Percentiles rank a stretch among this genome's conserved stretches.
phyloP scores from a whole-genome alignment of 1,140 invertebrate species.

The Lasioglossum baleicum region DNA sequence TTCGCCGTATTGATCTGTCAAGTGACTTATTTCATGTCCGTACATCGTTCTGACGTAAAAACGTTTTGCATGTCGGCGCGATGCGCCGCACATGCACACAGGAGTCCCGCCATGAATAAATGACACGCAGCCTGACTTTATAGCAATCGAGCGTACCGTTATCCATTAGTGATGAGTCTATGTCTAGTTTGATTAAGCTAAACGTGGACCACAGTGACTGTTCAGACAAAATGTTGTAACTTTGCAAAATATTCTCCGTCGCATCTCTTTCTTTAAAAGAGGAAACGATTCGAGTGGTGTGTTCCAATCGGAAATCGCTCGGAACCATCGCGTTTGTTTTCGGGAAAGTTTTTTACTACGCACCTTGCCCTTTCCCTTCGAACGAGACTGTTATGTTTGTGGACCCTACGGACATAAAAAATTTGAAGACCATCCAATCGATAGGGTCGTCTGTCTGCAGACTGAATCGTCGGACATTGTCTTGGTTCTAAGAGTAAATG shows the following conservation, averaged over 20 bases:
- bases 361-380: neutral
- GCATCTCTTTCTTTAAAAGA: neutral
- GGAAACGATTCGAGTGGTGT: neutral
- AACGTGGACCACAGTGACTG: neutral
- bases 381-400: neutral
- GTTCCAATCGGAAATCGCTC: neutral
- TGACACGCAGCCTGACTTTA: slow-evolving; percentile 32
- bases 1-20: slow-evolving; percentile 33
- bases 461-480: neutral
- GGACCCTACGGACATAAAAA: neutral
- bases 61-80: slow-evolving; percentile 34
- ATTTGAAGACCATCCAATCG: neutral
- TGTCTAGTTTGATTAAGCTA: slow-evolving; percentile 34
- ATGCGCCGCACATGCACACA: slow-evolving; percentile 13
- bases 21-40: slow-evolving; percentile 36
- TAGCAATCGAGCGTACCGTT: slow-evolving; percentile 24
- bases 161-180: slow-evolving; percentile 40
- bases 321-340: neutral
- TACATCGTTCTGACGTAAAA: slow-evolving; percentile 26
- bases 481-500: too few species aligned
- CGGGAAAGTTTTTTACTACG: neutral
- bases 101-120: slow-evolving; percentile 33
- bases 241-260: neutral
- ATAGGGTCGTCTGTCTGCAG: neutral
- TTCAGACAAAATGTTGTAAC: too few species aligned